Percentiles rank a stretch among this genome's conserved stretches.
Evolutionary conservation across 2,888 invertebrate genomes (phyloP).

Genomic region (Stenolophus ochropezus): DNA sequence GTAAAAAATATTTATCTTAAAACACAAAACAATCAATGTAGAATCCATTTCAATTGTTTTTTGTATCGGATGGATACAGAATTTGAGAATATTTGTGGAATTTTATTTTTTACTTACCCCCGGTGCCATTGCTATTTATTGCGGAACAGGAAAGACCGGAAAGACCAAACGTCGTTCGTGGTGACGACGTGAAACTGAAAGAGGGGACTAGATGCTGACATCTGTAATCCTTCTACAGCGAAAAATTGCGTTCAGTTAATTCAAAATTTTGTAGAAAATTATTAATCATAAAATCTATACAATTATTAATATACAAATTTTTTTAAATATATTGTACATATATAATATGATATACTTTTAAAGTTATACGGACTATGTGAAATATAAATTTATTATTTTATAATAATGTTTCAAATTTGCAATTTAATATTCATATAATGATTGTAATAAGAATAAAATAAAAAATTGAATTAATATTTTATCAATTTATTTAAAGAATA

Average conservation of each 20-base stretch:
- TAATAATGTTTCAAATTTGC: no score
- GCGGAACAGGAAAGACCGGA: slow-evolving; percentile 71
- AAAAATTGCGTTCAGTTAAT: slow-evolving; percentile 14
- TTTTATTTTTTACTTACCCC: slow-evolving; percentile 77
- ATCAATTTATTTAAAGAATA: no score
- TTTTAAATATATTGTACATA: no score
- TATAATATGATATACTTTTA: no score
- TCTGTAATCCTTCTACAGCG: not conserved
- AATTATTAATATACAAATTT: no score
- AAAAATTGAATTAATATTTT: no score
- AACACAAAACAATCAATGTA: slow-evolving; percentile 55
- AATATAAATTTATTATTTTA: no score
- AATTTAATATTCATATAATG: no score
- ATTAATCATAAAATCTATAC: no score
- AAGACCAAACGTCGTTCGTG: slow-evolving; percentile 68
- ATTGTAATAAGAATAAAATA: no score
- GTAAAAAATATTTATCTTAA: slow-evolving; percentile 71
- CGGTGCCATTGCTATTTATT: slow-evolving; percentile 80
- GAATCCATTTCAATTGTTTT: slow-evolving; percentile 48
- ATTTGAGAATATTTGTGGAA: slow-evolving; percentile 61
- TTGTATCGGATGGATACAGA: slow-evolving; percentile 38
- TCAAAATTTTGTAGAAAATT: not conserved
- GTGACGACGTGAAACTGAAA: slow-evolving; percentile 58
- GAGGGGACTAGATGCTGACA: slow-evolving; percentile 35
- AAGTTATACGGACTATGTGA: no score